These are phyloP conservation scores for Diglossa cyanea DNA, from an alignment of 2,797 vertebrate genomes.

Conservation along the genomic window DNA sequence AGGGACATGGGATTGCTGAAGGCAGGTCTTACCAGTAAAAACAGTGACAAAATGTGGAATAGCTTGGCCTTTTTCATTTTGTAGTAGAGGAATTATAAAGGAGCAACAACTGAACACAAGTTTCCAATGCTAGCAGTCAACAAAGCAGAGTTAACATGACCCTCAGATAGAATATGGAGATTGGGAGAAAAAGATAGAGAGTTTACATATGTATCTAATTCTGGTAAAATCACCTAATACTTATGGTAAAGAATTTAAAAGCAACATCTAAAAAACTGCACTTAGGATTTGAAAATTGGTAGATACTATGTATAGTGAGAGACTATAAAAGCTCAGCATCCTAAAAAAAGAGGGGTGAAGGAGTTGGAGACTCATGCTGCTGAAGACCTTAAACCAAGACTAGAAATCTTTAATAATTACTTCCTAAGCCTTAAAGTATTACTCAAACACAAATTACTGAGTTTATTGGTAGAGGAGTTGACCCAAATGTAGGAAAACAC, in stretches of 20 bases:
- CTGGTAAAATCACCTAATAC: neutral
- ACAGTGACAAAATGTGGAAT: neutral
- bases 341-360: neutral
- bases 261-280: neutral
- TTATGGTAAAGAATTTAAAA: neutral
- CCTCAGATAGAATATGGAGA: neutral
- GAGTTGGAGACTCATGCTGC: neutral
- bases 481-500: neutral
- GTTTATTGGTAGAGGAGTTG: neutral
- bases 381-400: neutral
- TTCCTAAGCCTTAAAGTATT: neutral
- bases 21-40: neutral
- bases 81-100: neutral
- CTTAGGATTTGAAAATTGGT: neutral
- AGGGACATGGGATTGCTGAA: neutral
- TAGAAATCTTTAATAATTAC: neutral
- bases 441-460: neutral
- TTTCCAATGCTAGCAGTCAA: neutral
- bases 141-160: neutral
- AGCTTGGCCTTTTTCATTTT: neutral
- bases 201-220: neutral
- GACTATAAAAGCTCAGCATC: neutral
- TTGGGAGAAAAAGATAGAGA: neutral
- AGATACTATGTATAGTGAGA: neutral
- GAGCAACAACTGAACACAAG: neutral